These are phyloP conservation scores for Platyrinchus mystaceus DNA, from an alignment of 2,797 vertebrate genomes.

Conservation along the genomic window DNA sequence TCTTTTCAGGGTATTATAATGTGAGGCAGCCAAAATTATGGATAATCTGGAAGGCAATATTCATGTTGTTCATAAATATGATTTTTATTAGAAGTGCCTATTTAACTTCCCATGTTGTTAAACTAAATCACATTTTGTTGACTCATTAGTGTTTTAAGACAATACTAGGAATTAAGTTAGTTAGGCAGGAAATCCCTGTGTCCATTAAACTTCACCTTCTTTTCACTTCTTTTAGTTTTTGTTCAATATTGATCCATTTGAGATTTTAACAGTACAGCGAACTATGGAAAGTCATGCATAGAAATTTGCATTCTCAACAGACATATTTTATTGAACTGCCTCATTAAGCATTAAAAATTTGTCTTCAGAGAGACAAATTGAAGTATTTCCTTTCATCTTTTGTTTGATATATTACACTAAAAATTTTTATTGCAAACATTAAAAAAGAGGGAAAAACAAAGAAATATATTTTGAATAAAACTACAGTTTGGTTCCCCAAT, in stretches of 20 bases:
- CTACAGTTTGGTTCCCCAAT: neutral
- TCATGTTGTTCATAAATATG: neutral
- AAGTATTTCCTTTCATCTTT: neutral
- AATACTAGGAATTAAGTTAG: slow-evolving; percentile 10
- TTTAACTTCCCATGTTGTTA: neutral
- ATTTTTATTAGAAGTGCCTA: neutral
- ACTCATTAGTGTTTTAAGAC: neutral
- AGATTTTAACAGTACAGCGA: slow-evolving; percentile 31
- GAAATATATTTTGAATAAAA: neutral
- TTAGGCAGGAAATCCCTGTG: neutral
- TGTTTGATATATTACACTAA: neutral
- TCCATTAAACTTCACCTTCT: slow-evolving; percentile 29
- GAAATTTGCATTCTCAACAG: slow-evolving; percentile 41
- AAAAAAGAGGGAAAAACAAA: neutral
- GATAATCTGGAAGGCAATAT: neutral
- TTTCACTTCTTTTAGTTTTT: slow-evolving; percentile 7
- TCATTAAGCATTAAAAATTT: slow-evolving; percentile 64
- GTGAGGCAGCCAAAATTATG: neutral
- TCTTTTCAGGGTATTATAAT: neutral
- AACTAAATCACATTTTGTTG: neutral
- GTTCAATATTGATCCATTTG: slow-evolving; percentile 10
- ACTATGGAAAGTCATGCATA: slow-evolving; percentile 26
- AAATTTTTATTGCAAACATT: neutral
- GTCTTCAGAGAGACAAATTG: slow-evolving; percentile 19
- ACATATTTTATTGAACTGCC: slow-evolving; percentile 44